A percentile compares a stretch with the other conserved stretches of the same genome.
phyloP scores from a whole-genome alignment of 2,113 vertebrate genomes.

The Hemicordylus capensis region DNA sequence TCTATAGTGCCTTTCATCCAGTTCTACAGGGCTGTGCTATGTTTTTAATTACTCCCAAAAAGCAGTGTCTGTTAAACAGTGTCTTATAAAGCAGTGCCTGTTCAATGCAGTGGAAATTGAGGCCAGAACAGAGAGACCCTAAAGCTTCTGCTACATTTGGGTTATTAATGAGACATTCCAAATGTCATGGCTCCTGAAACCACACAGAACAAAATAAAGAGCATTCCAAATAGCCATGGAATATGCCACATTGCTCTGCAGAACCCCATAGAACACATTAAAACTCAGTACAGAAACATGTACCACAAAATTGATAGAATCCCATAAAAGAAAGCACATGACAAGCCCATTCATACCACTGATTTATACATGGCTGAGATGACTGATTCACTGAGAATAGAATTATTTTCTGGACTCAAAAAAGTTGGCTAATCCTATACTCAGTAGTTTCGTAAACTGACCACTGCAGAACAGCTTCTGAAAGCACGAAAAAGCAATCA shows the following conservation, averaged over 20 bases:
- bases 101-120: conserved; percentile 3
- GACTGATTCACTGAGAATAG: neutral
- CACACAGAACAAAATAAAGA: neutral
- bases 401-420: neutral
- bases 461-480: neutral
- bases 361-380: neutral
- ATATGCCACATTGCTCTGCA: neutral
- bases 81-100: neutral
- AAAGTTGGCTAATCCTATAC: neutral
- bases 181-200: neutral
- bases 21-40: conserved; percentile 24
- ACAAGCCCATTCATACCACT: neutral
- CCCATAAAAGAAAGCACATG: neutral
- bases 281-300: neutral
- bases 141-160: neutral
- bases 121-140: neutral
- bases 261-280: neutral
- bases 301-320: neutral
- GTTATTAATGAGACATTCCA: neutral
- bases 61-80: neutral
- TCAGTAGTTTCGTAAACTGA: neutral
- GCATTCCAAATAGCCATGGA: too few relatives aligned
- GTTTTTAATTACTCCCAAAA: conserved; percentile 24
- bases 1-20: conserved; percentile 44
- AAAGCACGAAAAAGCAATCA: neutral